Evolutionary conservation across 2,888 invertebrate genomes (phyloP).

Genomic region (Myopa tessellatipennis): DNA sequence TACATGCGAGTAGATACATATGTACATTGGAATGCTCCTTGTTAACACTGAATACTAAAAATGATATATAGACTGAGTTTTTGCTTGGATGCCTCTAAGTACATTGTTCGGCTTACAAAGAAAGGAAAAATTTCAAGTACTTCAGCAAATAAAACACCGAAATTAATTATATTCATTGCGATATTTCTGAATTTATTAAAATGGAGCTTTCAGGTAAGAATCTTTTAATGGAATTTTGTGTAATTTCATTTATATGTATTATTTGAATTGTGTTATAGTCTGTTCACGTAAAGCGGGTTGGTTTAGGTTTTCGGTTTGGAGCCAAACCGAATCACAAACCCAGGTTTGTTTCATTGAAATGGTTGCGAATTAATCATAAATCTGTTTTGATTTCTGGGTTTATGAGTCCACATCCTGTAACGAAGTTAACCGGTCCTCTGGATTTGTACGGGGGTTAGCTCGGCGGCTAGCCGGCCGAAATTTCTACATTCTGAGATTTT

Average conservation of each 20-base stretch:
- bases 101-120: background rate
- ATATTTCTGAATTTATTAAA: conserved; percentile 54
- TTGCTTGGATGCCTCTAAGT: too few relatives aligned
- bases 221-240: background rate
- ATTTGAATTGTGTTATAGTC: background rate
- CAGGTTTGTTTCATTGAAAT: background rate
- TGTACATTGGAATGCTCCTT: too few relatives aligned
- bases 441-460: too few relatives aligned
- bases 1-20: too few relatives aligned
- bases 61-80: too few relatives aligned
- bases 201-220: conserved; percentile 54
- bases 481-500: too few relatives aligned
- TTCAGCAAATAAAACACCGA: background rate
- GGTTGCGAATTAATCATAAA: background rate
- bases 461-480: too few relatives aligned
- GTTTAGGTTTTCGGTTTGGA: background rate
- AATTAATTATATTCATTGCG: conserved; percentile 49
- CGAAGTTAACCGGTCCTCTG: background rate
- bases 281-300: background rate
- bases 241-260: background rate
- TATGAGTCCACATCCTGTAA: background rate
- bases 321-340: background rate
- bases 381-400: background rate
- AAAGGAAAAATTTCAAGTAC: background rate
- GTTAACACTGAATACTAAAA: too few relatives aligned